Evolutionary conservation across 2,888 invertebrate species (phyloP).

Genomic region (Drosophila neotestacea): DNA sequence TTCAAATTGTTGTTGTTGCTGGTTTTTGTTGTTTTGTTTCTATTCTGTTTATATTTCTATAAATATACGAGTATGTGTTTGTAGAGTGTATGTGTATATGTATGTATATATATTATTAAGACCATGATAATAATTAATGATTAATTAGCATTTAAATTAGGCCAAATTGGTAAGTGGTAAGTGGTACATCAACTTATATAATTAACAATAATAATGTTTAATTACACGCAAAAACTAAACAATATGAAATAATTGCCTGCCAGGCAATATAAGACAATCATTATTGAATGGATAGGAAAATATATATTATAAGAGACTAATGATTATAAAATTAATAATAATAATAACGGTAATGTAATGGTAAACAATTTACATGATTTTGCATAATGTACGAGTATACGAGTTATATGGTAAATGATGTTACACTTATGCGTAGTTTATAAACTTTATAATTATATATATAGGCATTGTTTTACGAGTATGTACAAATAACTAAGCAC

Average conservation of each 20-base stretch:
- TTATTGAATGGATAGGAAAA: slow-evolving; percentile 9
- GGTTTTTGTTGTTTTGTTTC: slow-evolving; percentile 16
- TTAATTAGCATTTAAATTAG: slow-evolving; percentile 56
- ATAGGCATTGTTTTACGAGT: slow-evolving; percentile 42
- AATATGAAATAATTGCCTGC: slow-evolving; percentile 10
- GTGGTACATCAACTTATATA: slow-evolving; percentile 53
- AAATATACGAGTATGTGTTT: slow-evolving; percentile 22
- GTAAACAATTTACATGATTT: slow-evolving; percentile 69
- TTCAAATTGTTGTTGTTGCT: slow-evolving; percentile 38
- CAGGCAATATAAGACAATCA: slow-evolving; percentile 38
- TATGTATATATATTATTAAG: slow-evolving; percentile 21
- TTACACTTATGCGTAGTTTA: slow-evolving; percentile 26
- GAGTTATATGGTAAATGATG: slow-evolving; percentile 44
- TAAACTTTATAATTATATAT: slow-evolving; percentile 8
- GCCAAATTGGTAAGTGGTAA: slow-evolving; percentile 45
- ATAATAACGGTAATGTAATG: slow-evolving; percentile 56
- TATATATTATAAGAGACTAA: slow-evolving; percentile 25
- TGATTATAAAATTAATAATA: slow-evolving; percentile 10
- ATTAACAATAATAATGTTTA: slow-evolving; percentile 52
- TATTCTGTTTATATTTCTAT: slow-evolving; percentile 53
- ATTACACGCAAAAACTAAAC: slow-evolving; percentile 41
- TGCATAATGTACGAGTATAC: slow-evolving; percentile 51
- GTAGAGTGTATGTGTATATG: slow-evolving; percentile 18
- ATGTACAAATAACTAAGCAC: slow-evolving; percentile 42
- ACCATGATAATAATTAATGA: slow-evolving; percentile 44